phyloP scores from a whole-genome alignment of 1,140 invertebrate genomes.

The Stegodyphus dumicola region DNA sequence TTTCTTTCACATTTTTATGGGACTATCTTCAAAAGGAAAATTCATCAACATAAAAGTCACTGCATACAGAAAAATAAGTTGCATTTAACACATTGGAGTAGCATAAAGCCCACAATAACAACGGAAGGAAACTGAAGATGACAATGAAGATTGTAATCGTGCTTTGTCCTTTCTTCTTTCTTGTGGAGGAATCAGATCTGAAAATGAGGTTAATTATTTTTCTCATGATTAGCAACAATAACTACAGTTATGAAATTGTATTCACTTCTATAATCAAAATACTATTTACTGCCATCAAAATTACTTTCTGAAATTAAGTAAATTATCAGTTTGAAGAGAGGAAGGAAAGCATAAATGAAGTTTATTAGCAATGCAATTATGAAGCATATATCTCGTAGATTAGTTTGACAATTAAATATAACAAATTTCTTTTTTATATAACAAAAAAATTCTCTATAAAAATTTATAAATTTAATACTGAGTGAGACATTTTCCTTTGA shows the following conservation, averaged over 20 bases:
- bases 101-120: constrained; percentile 23
- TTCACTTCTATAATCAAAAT: not conserved
- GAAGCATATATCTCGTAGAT: too few species aligned
- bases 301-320: not conserved
- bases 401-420: too few species aligned
- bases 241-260: not conserved
- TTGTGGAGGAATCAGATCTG: not conserved
- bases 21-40: constrained; percentile 33
- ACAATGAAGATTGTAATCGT: not conserved
- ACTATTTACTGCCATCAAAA: not conserved
- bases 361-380: too few species aligned
- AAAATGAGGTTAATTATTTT: not conserved
- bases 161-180: not conserved
- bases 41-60: constrained; percentile 24
- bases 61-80: constrained; percentile 8
- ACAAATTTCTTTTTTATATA: too few species aligned
- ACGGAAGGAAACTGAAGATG: constrained; percentile 5
- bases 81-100: constrained; percentile 14
- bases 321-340: not conserved
- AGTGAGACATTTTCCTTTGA: too few species aligned
- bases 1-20: too few species aligned
- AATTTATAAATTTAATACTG: too few species aligned
- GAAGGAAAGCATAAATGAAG: not conserved
- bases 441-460: too few species aligned
- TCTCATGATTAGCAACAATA: not conserved